phyloP scores from a whole-genome alignment of 2,797 vertebrate genomes.

The Molothrus aeneus region DNA sequence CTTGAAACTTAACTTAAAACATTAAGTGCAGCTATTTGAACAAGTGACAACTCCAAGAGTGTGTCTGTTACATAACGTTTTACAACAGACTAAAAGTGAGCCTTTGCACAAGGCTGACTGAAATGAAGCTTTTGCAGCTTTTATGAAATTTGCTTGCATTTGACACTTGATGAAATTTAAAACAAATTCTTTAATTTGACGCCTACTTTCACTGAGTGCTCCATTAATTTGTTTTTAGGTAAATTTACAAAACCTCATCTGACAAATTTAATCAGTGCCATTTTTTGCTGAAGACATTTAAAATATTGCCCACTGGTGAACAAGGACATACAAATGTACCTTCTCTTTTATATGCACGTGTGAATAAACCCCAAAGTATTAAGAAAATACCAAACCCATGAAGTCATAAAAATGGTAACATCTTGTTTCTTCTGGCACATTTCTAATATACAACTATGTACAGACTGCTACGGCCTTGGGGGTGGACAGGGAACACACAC shows the following conservation, averaged over 20 bases:
- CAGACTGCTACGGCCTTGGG: constrained; percentile 56
- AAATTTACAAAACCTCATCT: constrained; percentile 68
- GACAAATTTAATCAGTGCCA: constrained; percentile 6
- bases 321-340: constrained; percentile 22
- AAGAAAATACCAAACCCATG: constrained; percentile 59
- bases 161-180: not conserved
- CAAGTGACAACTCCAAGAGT: not conserved
- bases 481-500: constrained; percentile 39
- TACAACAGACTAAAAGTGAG: not conserved
- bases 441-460: constrained; percentile 71
- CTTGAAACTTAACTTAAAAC: constrained; percentile 69
- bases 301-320: constrained; percentile 1
- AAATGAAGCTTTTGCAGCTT: not conserved
- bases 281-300: constrained; percentile 22
- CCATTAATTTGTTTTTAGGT: constrained; percentile 21
- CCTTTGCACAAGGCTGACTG: constrained; percentile 16
- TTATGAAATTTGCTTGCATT: not conserved
- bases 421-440: constrained; percentile 62
- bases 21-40: not conserved
- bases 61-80: not conserved
- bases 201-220: not conserved
- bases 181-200: not conserved
- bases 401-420: constrained; percentile 56
- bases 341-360: constrained; percentile 43
- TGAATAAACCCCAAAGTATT: constrained; percentile 43